Conservation (phyloP, 2,113 vertebrate genomes). For the Nematolebias whitei region DNA sequence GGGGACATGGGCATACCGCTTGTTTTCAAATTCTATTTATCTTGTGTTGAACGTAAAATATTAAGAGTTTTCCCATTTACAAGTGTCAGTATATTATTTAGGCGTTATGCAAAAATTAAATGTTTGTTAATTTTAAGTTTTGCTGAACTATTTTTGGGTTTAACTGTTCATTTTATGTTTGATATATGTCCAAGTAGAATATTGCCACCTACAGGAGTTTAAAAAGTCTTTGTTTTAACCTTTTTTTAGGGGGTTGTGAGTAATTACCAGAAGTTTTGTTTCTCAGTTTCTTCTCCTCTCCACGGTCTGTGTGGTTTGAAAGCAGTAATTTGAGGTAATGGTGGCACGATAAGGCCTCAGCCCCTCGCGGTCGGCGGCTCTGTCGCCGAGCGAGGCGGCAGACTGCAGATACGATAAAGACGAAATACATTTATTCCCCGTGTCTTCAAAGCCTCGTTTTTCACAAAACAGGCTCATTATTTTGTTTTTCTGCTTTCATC, state of each 20-base stretch:
- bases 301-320: constrained; percentile 38
- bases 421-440: constrained; percentile 52
- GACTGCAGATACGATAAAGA: constrained; percentile 35
- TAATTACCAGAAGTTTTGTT: constrained; percentile 30
- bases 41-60: no score
- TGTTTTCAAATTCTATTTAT: no score
- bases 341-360: constrained; percentile 32
- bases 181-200: no score
- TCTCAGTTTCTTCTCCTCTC: constrained; percentile 26
- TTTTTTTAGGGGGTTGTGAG: constrained; percentile 18
- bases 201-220: not conserved
- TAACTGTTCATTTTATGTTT: no score
- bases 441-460: constrained; percentile 71
- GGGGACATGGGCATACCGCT: no score
- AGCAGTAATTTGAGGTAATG: constrained; percentile 65
- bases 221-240: constrained; percentile 27
- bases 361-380: constrained; percentile 57
- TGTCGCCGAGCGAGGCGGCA: constrained; percentile 22
- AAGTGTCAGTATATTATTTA: no score
- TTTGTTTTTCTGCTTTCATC: constrained; percentile 74
- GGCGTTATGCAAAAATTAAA: no score
- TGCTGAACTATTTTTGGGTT: no score
- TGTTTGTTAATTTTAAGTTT: no score
- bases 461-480: constrained; percentile 71
- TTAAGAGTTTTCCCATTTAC: no score